Conservation (phyloP, 2,797 vertebrate genomes). For the Leucoraja ocellata region DNA sequence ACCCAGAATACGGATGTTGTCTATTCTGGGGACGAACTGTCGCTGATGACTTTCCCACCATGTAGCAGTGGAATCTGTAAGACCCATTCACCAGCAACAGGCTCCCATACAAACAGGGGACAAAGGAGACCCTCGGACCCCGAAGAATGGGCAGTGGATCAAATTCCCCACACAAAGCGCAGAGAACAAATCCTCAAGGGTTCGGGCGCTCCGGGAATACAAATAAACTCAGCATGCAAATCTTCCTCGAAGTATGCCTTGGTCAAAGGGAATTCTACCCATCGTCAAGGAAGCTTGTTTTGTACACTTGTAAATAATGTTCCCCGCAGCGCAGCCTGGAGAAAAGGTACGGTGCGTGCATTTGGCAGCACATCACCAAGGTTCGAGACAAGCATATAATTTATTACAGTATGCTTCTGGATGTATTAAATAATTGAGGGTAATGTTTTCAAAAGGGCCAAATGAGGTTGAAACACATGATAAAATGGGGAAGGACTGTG, state of each 20-base stretch:
- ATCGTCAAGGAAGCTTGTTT: background rate
- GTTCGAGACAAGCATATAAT: background rate
- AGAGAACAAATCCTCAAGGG: background rate
- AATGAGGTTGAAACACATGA: background rate
- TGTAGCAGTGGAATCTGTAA: background rate
- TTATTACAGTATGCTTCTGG: background rate
- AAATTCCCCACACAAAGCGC: background rate
- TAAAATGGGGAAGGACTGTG: background rate
- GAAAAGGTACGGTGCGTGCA: background rate
- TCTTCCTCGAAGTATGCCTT: background rate
- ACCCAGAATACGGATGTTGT: conserved; percentile 8
- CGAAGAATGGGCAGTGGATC: conserved; percentile 1
- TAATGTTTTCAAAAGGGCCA: background rate
- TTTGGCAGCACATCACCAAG: background rate
- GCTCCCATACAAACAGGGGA: background rate
- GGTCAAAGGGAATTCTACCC: background rate
- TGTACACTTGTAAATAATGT: background rate
- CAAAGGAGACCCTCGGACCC: background rate
- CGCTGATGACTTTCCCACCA: conserved; percentile 29
- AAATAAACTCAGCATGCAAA: conserved; percentile 13
- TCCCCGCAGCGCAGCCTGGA: background rate
- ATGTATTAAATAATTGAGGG: background rate
- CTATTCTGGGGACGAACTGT: background rate
- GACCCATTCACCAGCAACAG: background rate
- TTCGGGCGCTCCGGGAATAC: conserved; percentile 9